Base-by-base conservation (phyloP, 2,797 vertebrate genomes). In the Crossoptilon crossoptilon region DNA sequence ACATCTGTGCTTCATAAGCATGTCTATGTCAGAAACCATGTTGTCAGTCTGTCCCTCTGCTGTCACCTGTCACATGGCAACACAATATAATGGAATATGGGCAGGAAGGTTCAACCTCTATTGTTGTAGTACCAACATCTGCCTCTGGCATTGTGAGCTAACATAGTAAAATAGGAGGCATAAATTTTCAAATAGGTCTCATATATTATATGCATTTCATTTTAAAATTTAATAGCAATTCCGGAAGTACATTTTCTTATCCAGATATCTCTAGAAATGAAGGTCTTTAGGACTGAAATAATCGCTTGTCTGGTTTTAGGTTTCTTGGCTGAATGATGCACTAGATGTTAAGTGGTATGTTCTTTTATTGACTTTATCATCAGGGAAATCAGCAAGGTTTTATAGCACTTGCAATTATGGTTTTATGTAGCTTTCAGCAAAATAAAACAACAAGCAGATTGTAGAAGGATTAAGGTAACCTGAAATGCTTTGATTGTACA, bases 301-400 rank as follows among this genome's bases (percentile, higher is more conserved):
- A 68, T 21, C 51, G 12, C 5, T 53, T 93, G 86, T 87, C 85
- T 69, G 46, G 51, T 69, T 87, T 96, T 89, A 69, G 60, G 37
- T 95, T 95, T 85, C 75, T 91, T 93, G 80, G 13, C 76, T 84
- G 55, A 80, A n/a, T 92, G 51, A 94, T 77, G n/a, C 84, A 21
- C 55, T 86, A 53, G 75, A 87, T 93, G 79, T 79, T 73, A 94
- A 82, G 35, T 69, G 64, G 2, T 84, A 75, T 60, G 35, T 60
- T 91, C 23, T 83, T 92, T 91, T 67, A 93, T 87, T 73, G 87
- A 87, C 70, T 95, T 96, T 92, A 43, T 7, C 58, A 91, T 76
- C 14, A 84, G 64, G 91, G 43, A 89, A 78, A 96, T 96, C 80
- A 94, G 10, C 18, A 68, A 71, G 21, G 14, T 69, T 96, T 96